Evolutionary conservation across 2,797 vertebrate genomes (phyloP).

Genomic region (Huso huso): DNA sequence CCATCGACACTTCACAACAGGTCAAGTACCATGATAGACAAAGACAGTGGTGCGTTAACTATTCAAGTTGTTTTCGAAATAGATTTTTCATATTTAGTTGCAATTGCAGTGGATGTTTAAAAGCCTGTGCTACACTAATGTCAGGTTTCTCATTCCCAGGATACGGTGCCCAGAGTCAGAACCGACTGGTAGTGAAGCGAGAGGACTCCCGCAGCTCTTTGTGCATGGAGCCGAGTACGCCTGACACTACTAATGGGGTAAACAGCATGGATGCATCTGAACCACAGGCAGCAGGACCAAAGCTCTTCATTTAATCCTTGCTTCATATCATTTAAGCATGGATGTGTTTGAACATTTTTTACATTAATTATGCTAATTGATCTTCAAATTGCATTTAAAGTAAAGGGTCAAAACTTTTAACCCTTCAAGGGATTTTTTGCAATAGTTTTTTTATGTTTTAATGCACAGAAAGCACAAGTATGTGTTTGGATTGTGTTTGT

Average conservation of each 20-base stretch:
- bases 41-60: conserved; percentile 65
- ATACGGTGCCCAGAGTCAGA: conserved; percentile 65
- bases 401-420: no score
- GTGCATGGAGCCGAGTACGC: conserved; percentile 62
- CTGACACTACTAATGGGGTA: conserved; percentile 49
- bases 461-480: no score
- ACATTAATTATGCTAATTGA: no score
- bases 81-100: background rate
- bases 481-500: no score
- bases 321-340: no score
- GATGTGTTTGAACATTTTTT: no score
- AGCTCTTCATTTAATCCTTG: no score
- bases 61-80: background rate
- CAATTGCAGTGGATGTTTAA: background rate
- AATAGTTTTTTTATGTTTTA: no score
- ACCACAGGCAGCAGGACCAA: conserved; percentile 11
- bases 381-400: no score
- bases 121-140: background rate
- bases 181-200: conserved; percentile 71
- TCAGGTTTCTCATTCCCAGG: conserved; percentile 34
- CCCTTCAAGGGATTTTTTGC: no score
- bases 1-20: conserved; percentile 64
- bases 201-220: conserved; percentile 84
- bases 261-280: conserved; percentile 16
- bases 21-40: conserved; percentile 70